These are phyloP conservation scores for Incurvaria masculella DNA, from an alignment of 2,888 invertebrate genomes.

Conservation along the genomic window DNA sequence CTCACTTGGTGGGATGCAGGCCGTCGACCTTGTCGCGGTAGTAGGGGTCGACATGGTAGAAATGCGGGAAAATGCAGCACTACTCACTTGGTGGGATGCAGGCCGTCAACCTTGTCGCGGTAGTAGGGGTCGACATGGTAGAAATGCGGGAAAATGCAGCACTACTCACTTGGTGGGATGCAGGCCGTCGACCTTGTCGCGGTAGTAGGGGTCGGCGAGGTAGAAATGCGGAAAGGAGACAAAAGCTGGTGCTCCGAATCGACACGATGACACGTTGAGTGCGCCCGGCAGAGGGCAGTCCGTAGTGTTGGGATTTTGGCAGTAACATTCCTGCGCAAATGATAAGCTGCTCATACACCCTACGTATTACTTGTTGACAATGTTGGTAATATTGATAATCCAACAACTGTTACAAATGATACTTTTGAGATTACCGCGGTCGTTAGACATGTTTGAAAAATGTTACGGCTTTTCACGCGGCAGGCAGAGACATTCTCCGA, in stretches of 20 bases:
- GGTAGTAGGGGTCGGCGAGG: conserved; percentile 65
- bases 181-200: conserved; percentile 62
- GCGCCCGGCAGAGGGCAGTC: conserved; percentile 58
- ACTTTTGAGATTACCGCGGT: too few relatives aligned
- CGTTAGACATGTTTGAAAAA: too few relatives aligned
- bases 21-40: conserved; percentile 65
- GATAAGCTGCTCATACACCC: neutral
- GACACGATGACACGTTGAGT: conserved; percentile 70
- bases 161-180: conserved; percentile 57
- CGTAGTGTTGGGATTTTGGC: conserved; percentile 37
- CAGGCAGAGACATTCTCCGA: too few relatives aligned
- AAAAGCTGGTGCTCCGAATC: conserved; percentile 78
- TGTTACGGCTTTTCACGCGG: too few relatives aligned
- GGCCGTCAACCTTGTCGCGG: conserved; percentile 58
- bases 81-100: conserved; percentile 60
- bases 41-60: conserved; percentile 66
- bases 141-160: conserved; percentile 86
- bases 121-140: conserved; percentile 68
- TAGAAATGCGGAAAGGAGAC: conserved; percentile 82
- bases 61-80: conserved; percentile 86
- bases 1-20: conserved; percentile 59
- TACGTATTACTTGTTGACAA: too few relatives aligned
- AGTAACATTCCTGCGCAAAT: conserved; percentile 62
- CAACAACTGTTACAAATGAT: too few relatives aligned
- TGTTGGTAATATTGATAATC: too few relatives aligned